Conservation (phyloP, 2,797 vertebrate species). For the Galago senegalensis region DNA sequence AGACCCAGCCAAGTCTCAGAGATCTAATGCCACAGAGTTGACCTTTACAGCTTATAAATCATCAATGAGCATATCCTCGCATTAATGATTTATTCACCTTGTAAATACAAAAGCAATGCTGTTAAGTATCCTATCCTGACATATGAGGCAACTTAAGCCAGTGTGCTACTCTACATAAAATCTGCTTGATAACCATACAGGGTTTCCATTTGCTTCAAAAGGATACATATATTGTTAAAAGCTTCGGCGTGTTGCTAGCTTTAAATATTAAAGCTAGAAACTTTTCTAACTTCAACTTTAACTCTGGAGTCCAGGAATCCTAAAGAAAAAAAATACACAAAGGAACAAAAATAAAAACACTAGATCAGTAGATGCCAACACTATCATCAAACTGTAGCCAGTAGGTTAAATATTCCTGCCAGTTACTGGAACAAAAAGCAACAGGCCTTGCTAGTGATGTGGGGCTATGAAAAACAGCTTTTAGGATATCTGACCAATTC, state of each 20-base stretch:
- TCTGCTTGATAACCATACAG: not conserved
- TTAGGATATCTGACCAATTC: not conserved
- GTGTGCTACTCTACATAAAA: not conserved
- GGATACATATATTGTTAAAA: conserved; percentile 97
- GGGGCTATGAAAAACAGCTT: not conserved
- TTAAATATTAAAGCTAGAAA: conserved; percentile 93
- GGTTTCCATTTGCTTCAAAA: conserved; percentile 84
- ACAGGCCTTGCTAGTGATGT: not conserved
- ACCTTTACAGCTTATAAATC: not conserved
- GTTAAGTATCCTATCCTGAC: not conserved
- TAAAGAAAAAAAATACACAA: conserved; percentile 85
- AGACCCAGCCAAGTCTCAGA: not conserved
- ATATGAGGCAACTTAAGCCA: not conserved
- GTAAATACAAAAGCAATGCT: not conserved
- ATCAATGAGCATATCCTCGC: not conserved
- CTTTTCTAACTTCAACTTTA: conserved; percentile 93
- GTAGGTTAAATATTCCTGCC: not conserved
- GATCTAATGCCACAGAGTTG: not conserved
- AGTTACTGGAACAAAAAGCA: not conserved
- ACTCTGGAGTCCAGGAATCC: conserved; percentile 95
- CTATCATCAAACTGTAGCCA: rapidly evolving
- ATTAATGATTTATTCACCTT: not conserved
- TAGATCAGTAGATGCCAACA: conserved; percentile 64
- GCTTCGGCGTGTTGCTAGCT: conserved; percentile 91
- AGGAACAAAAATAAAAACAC: conserved; percentile 52